Percentiles rank a stretch among this genome's conserved stretches.
Conservation (phyloP, 1,140 invertebrate species). For the Meloidogyne floridensis region DNA sequence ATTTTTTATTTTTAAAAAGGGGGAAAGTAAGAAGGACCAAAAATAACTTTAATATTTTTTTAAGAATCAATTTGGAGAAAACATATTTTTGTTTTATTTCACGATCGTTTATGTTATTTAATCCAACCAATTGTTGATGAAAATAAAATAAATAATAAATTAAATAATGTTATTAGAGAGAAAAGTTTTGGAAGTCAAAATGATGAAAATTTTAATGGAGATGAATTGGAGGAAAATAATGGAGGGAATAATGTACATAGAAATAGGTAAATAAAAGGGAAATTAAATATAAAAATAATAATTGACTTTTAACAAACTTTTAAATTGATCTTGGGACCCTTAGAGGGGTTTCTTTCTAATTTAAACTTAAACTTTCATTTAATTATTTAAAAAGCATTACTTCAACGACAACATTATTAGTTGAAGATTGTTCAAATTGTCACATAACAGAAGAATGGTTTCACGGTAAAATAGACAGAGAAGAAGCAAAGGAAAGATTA, state of each 20-base stretch:
- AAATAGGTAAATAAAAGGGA: conserved; percentile 11
- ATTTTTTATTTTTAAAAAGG: not conserved
- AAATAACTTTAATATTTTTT: not conserved
- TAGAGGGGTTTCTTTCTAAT: too few species aligned
- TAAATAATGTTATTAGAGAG: not conserved
- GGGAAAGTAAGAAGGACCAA: too few species aligned
- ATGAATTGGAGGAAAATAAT: not conserved
- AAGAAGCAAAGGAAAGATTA: conserved; percentile 56
- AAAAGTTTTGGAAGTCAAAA: not conserved
- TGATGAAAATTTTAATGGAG: not conserved
- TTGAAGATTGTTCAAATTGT: conserved; percentile 62
- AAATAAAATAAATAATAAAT: not conserved
- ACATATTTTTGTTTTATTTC: conserved; percentile 62
- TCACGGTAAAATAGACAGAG: conserved; percentile 59
- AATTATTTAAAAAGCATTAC: conserved; percentile 45
- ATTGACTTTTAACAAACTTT: not conserved
- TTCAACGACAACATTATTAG: conserved; percentile 40
- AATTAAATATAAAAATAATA: not conserved
- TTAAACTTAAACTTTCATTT: not conserved
- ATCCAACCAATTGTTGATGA: conserved; percentile 43
- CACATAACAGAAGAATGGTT: conserved; percentile 66
- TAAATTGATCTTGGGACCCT: too few species aligned
- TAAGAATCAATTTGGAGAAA: not conserved
- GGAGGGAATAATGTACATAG: conserved; percentile 15
- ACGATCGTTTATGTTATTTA: conserved; percentile 58